phyloP scores from a whole-genome alignment of 1,140 invertebrate genomes.

The Drosophila miranda region DNA sequence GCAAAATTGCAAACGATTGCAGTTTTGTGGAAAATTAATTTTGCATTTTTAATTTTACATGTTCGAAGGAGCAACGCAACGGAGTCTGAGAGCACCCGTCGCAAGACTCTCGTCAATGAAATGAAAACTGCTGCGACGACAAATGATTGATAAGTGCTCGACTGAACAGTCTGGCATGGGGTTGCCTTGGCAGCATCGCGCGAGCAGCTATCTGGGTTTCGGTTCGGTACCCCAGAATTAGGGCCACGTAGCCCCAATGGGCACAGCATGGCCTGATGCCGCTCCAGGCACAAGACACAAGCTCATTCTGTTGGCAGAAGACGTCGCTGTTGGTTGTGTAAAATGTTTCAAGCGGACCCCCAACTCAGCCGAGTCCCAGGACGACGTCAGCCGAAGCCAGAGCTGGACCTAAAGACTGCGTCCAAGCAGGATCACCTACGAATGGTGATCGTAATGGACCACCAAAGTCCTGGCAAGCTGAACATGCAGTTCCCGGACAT shows the following conservation, averaged over 20 bases:
- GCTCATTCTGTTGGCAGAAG: constrained; percentile 47
- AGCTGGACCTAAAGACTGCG: background rate
- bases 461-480: constrained; percentile 20
- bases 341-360: constrained; percentile 43
- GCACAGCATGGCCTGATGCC: constrained; percentile 13
- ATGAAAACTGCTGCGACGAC: constrained; percentile 39
- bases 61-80: background rate
- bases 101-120: no score
- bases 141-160: constrained; percentile 71
- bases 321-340: constrained; percentile 28
- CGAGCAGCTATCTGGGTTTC: constrained; percentile 31
- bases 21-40: constrained; percentile 79
- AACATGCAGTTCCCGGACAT: constrained; percentile 84
- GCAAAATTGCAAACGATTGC: constrained; percentile 73
- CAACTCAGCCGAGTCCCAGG: constrained; percentile 1
- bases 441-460: constrained; percentile 31
- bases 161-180: background rate
- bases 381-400: background rate
- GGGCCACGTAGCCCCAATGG: constrained; percentile 2
- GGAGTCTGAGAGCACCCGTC: background rate
- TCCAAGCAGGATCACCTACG: constrained; percentile 15
- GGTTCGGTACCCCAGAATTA: constrained; percentile 2
- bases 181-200: constrained; percentile 20
- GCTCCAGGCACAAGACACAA: background rate
- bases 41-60: constrained; percentile 78